Base-by-base conservation (phyloP, 2,888 invertebrate species). In the Cataglyphis rosenhaueri region DNA sequence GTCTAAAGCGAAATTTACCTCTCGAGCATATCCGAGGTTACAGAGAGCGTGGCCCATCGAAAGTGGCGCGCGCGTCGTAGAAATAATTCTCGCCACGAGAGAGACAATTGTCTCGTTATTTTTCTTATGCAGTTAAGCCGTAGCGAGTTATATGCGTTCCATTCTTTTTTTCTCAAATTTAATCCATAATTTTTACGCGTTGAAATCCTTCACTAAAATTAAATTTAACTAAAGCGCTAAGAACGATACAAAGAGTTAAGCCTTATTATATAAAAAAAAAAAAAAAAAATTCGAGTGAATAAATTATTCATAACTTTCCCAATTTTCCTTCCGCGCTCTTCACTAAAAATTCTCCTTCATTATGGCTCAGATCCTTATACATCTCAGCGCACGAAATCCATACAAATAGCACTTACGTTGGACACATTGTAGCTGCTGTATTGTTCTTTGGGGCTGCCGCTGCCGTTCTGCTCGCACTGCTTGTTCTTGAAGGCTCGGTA, bases 401-500 rank as follows among this genome's bases (percentile, higher is more conserved):
- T 35, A 35, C 8, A 65, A n/a, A n/a, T 75, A 78, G 64, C 83
- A 95, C 95, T 95, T 93, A 95, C 96, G 92, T 95, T 95, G 90
- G 95, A 95, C 91, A 95, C 95, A 85, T 95, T 95, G 93, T 95
- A 95, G 85, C 93, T 93, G 92, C 94, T 95, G 93, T 94, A 95
- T 88, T 95, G 95, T 86, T 95, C 95, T 92, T 95, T 95, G 79
- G 95, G 93, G 85, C 94, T 94, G 87, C 94, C 93, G 83, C 94
- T 92, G 85, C 95, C 95, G 81, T 94, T 93, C 87, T 95, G 95
- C 84, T 93, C 93, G 86, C 92, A 92, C 88, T 92, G 93, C 90
- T 96, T 96, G 92, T 95, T 96, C 92, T 95, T 96, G 93, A 96
- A 96, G 81, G 95, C 95, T 91, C 95, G 95, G 94, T 96, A 96